These are phyloP conservation scores for Apamea crenata DNA, from an alignment of 2,888 invertebrate genomes.

Conservation along the genomic window DNA sequence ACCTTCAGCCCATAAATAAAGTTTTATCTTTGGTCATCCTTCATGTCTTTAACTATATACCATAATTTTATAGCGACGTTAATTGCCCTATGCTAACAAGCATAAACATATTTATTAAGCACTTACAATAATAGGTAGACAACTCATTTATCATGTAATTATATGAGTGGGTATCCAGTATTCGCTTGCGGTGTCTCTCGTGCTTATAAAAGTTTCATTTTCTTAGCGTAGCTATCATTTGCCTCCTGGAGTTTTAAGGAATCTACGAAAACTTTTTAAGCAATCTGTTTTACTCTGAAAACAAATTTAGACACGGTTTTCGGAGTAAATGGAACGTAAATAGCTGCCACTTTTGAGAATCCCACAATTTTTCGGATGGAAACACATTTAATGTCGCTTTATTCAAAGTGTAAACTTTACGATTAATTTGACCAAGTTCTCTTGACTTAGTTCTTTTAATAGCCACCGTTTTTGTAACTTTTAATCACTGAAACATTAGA, in stretches of 20 bases:
- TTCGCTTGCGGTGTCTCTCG: background rate
- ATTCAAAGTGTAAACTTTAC: constrained; percentile 19
- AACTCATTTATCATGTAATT: constrained; percentile 6
- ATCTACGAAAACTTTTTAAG: constrained; percentile 55
- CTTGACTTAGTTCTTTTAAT: background rate
- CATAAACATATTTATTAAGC: constrained; percentile 11
- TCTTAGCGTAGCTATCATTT: constrained; percentile 32
- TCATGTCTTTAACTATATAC: constrained; percentile 6
- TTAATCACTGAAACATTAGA: background rate
- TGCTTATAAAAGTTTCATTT: constrained; percentile 41
- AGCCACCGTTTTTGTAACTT: constrained; percentile 10
- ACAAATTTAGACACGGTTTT: constrained; percentile 37
- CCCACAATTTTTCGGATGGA: constrained; percentile 21
- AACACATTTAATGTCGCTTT: constrained; percentile 36
- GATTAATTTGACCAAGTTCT: constrained; percentile 33
- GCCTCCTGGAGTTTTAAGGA: constrained; percentile 29
- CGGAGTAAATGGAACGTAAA: constrained; percentile 38
- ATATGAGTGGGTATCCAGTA: background rate
- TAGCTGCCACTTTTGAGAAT: constrained; percentile 26
- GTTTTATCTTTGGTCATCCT: background rate
- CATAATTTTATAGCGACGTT: constrained; percentile 13
- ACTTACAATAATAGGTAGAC: constrained; percentile 16
- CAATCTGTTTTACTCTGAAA: constrained; percentile 44
- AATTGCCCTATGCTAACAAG: constrained; percentile 1
- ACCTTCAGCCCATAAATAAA: background rate